phyloP scores from a whole-genome alignment of 2,888 invertebrate species.

The Scaptodrosophila latifasciaeformis region DNA sequence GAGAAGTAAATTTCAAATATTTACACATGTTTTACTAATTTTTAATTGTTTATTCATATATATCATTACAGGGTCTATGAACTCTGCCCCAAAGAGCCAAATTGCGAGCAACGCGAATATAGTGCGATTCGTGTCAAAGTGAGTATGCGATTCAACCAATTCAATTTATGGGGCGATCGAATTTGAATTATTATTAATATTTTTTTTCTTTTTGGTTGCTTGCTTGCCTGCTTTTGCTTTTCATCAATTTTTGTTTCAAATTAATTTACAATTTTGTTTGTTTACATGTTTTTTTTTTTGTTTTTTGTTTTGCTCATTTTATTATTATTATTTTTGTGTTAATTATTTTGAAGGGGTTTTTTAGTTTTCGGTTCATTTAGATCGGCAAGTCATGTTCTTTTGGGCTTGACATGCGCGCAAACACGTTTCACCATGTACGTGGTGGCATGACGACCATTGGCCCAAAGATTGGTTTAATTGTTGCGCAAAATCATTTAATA shows the following conservation, averaged over 20 bases:
- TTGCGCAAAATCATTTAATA: conserved; percentile 8
- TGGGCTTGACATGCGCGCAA: conserved; percentile 48
- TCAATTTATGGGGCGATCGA: background rate
- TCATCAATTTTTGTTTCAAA: too few relatives aligned
- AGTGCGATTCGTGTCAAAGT: conserved; percentile 73
- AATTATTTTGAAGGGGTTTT: too few relatives aligned
- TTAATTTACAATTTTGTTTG: too few relatives aligned
- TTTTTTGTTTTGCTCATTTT: background rate
- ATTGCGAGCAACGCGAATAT: conserved; percentile 73
- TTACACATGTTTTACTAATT: conserved; percentile 33
- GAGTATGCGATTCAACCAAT: conserved; percentile 39
- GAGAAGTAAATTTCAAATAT: conserved; percentile 63
- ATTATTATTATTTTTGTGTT: conserved; percentile 14
- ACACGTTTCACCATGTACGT: conserved; percentile 50
- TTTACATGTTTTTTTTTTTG: background rate
- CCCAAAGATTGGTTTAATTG: conserved; percentile 12
- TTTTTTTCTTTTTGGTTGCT: too few relatives aligned
- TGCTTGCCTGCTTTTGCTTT: too few relatives aligned
- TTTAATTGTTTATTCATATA: background rate
- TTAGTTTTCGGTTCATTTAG: too few relatives aligned
- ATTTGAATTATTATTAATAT: too few relatives aligned
- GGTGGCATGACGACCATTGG: conserved; percentile 8
- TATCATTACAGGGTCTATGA: conserved; percentile 68
- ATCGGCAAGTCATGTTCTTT: conserved; percentile 28
- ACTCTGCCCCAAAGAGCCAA: conserved; percentile 71